These are phyloP conservation scores for Lordiphosa clarofinis DNA, from an alignment of 1,140 invertebrate genomes.

Conservation along the genomic window DNA sequence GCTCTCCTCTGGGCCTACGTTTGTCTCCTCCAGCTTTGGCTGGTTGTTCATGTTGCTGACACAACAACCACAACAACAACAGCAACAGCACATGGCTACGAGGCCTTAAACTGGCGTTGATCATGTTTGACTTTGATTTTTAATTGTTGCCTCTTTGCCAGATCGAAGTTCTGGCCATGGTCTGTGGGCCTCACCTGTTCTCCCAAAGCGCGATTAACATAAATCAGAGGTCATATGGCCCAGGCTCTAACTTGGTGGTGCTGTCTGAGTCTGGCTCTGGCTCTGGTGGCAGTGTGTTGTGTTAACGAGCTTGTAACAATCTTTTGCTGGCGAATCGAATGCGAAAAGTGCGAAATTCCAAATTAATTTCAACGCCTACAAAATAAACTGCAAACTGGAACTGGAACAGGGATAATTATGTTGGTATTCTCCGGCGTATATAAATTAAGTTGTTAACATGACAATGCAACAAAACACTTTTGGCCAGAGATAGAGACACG, in stretches of 20 bases:
- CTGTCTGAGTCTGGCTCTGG: constrained; percentile 25
- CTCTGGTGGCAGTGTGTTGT: constrained; percentile 70
- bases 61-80: constrained; percentile 28
- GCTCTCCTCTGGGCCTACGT: background rate
- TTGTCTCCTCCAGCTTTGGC: constrained; percentile 22
- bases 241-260: constrained; percentile 21
- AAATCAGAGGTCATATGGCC: constrained; percentile 72
- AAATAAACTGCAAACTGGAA: constrained; percentile 36
- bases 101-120: constrained; percentile 76
- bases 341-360: constrained; percentile 71
- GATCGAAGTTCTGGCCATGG: constrained; percentile 26
- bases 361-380: constrained; percentile 76
- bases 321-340: constrained; percentile 48
- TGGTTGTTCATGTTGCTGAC: constrained; percentile 69
- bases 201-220: constrained; percentile 58
- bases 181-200: constrained; percentile 48
- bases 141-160: constrained; percentile 66
- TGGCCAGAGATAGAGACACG: constrained; percentile 15
- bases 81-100: constrained; percentile 57
- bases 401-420: constrained; percentile 43
- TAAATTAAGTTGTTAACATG: constrained; percentile 78
- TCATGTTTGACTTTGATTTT: constrained; percentile 78
- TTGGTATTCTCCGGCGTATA: constrained; percentile 37
- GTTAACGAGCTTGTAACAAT: constrained; percentile 78
- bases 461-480: constrained; percentile 65